phyloP scores from a whole-genome alignment of 2,797 vertebrate genomes.

The Cryptoblepharus egeriae region DNA sequence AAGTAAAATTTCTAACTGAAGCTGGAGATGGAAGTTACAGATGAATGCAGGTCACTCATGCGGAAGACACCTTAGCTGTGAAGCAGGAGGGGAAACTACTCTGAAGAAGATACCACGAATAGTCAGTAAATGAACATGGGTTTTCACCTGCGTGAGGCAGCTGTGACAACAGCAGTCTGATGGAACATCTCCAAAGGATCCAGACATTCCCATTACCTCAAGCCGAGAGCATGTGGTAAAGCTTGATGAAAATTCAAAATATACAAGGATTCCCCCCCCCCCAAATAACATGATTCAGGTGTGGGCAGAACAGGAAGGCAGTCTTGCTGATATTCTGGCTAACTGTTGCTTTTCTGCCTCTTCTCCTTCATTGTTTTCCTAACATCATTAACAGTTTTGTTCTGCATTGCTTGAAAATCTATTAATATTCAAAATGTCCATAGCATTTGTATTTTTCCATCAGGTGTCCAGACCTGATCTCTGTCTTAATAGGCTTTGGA shows the following conservation, averaged over 20 bases:
- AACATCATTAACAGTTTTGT: constrained; percentile 59
- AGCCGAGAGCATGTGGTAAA: neutral
- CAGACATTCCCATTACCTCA: neutral
- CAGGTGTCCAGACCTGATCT: constrained; percentile 59
- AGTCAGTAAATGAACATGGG: constrained; percentile 22
- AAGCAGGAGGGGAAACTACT: constrained; percentile 26
- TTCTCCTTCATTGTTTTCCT: neutral
- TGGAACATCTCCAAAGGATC: neutral
- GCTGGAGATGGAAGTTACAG: constrained; percentile 29
- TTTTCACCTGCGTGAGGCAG: constrained; percentile 21
- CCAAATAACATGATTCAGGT: constrained; percentile 37
- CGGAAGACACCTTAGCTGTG: constrained; percentile 5
- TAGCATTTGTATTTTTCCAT: constrained; percentile 75
- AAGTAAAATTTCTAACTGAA: accelerated
- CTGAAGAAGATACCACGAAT: constrained; percentile 18
- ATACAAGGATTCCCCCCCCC: constrained; percentile 3
- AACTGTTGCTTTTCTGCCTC: neutral
- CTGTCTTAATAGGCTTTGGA: constrained; percentile 71
- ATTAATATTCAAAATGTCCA: constrained; percentile 78
- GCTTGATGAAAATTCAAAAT: constrained; percentile 33
- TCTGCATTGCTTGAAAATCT: constrained; percentile 65
- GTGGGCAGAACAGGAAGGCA: neutral
- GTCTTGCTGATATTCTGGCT: neutral
- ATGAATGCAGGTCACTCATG: constrained; percentile 13
- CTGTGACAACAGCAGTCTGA: constrained; percentile 10